Evolutionary conservation across 2,797 vertebrate species (phyloP).

Genomic region (Chromobotia macracanthus): DNA sequence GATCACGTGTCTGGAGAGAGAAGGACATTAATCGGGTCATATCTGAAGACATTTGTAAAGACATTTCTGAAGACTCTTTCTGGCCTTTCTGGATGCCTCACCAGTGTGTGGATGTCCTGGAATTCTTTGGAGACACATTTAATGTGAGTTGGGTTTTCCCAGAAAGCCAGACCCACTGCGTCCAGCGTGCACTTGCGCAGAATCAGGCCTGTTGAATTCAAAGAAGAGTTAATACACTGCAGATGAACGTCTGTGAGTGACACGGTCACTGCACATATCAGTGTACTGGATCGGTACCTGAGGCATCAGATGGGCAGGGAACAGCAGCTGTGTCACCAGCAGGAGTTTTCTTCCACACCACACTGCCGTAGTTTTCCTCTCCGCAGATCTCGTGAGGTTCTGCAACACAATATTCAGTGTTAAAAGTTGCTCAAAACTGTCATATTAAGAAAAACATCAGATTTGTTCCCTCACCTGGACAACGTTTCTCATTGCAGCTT

Average conservation of each 20-base stretch:
- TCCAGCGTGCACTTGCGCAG: constrained; percentile 90
- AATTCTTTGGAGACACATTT: constrained; percentile 97
- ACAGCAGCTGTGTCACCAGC: constrained; percentile 88
- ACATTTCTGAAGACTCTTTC: neutral
- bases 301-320: constrained; percentile 87
- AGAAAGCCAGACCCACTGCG: constrained; percentile 90
- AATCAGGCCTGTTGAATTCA: constrained; percentile 82
- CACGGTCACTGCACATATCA: too few relatives aligned
- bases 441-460: too few relatives aligned
- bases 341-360: constrained; percentile 91
- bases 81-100: constrained; percentile 66
- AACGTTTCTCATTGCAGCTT: constrained; percentile 88
- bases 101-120: constrained; percentile 91
- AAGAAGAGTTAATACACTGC: neutral
- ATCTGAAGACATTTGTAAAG: too few relatives aligned
- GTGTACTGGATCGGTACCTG: constrained; percentile 76
- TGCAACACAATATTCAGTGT: constrained; percentile 57
- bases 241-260: too few relatives aligned
- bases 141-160: constrained; percentile 93
- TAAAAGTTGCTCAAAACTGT: neutral
- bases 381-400: constrained; percentile 95
- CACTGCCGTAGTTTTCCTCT: constrained; percentile 83
- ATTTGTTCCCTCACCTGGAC: constrained; percentile 82
- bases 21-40: neutral
- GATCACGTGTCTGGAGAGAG: constrained; percentile 83